Evolutionary conservation across 2,113 vertebrate genomes (phyloP).

Genomic region (Daboia siamensis): DNA sequence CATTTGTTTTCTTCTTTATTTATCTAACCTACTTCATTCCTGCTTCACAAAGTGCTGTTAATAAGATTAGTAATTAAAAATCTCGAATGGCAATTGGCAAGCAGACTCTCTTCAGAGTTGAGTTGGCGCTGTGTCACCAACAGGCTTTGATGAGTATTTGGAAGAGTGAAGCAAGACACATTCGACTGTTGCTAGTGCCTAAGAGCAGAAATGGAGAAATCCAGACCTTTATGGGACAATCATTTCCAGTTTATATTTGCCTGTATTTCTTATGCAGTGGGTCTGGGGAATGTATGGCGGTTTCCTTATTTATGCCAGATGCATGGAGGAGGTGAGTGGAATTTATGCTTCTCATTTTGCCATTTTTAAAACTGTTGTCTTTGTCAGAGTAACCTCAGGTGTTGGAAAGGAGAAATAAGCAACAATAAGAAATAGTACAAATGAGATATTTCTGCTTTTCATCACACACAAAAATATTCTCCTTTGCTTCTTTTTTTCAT

Average conservation of each 20-base stretch:
- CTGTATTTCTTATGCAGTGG: slow-evolving; percentile 90
- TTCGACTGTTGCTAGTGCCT: slow-evolving; percentile 8
- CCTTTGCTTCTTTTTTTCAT: background rate
- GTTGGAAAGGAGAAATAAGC: background rate
- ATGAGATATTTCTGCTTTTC: background rate
- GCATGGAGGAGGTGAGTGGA: slow-evolving; percentile 90
- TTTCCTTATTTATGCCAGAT: slow-evolving; percentile 95
- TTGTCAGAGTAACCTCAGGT: background rate
- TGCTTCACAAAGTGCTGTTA: slow-evolving; percentile 67
- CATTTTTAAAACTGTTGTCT: background rate
- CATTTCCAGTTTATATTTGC: slow-evolving; percentile 86
- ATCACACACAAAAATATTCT: background rate
- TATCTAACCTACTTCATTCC: slow-evolving; percentile 63
- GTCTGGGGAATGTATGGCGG: slow-evolving; percentile 93
- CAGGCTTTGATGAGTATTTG: slow-evolving; percentile 49
- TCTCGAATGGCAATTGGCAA: slow-evolving; percentile 62
- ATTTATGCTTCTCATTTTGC: slow-evolving; percentile 31
- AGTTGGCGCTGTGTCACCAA: slow-evolving; percentile 29
- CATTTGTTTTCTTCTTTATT: slow-evolving; percentile 30
- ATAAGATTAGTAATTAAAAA: slow-evolving; percentile 81
- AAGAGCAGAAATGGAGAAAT: slow-evolving; percentile 65
- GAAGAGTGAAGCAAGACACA: slow-evolving; percentile 25
- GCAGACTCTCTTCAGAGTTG: slow-evolving; percentile 36
- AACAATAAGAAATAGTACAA: background rate
- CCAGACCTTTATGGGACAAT: slow-evolving; percentile 81